These are phyloP conservation scores for Neopelma chrysocephalum DNA, from an alignment of 2,797 vertebrate species.

Conservation along the genomic window DNA sequence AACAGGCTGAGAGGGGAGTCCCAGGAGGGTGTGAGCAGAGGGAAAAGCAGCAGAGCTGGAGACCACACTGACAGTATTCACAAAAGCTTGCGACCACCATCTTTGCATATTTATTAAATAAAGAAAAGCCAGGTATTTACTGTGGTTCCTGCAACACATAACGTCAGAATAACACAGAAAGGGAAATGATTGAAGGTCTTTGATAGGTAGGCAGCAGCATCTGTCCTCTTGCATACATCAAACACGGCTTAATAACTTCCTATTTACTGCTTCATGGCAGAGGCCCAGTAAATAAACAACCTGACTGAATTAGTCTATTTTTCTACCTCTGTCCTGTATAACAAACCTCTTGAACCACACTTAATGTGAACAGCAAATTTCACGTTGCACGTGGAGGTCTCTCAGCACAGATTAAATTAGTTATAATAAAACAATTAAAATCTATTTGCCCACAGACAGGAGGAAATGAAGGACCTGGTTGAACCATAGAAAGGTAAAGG, in stretches of 20 bases:
- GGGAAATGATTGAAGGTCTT: conserved; percentile 73
- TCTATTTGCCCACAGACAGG: conserved; percentile 65
- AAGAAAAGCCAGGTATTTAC: background rate
- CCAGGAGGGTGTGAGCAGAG: no score
- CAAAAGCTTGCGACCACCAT: background rate
- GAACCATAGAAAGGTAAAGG: conserved; percentile 49
- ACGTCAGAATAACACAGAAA: conserved; percentile 64
- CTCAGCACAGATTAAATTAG: conserved; percentile 64
- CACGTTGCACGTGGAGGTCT: conserved; percentile 17
- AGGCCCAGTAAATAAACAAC: conserved; percentile 28
- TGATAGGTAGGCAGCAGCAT: conserved; percentile 79
- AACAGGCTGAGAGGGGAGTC: background rate
- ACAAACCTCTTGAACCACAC: conserved; percentile 61
- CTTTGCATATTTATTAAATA: background rate
- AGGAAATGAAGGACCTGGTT: conserved; percentile 63
- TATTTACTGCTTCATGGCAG: conserved; percentile 78
- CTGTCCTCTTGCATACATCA: conserved; percentile 82
- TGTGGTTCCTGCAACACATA: background rate
- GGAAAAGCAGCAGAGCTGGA: fast-evolving
- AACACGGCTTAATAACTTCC: conserved; percentile 84
- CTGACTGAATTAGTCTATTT: conserved; percentile 44
- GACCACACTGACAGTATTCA: background rate
- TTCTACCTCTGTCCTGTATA: conserved; percentile 43
- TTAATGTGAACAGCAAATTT: conserved; percentile 66
- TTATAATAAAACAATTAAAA: conserved; percentile 76